Percentiles rank a stretch among this genome's conserved stretches.
Evolutionary conservation across 2,113 vertebrate species (phyloP).

Genomic region (Odocoileus virginianus): DNA sequence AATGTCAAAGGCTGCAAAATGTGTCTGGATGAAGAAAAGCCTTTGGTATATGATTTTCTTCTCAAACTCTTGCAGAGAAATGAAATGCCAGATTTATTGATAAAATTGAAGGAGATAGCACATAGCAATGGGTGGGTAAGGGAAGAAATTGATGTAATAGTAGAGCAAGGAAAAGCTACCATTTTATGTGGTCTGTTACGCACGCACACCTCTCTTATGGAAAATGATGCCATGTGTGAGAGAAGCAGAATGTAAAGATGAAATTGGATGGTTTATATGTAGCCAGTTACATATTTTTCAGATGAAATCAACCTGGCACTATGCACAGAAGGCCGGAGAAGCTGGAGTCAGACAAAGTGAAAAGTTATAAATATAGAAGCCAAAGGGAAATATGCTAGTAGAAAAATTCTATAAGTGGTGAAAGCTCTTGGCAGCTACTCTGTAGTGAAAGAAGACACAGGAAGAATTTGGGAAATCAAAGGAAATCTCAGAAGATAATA

Average conservation of each 20-base stretch:
- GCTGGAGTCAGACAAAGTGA: slow-evolving; percentile 4
- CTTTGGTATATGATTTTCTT: slow-evolving; percentile 48
- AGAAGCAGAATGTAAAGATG: slow-evolving; percentile 17
- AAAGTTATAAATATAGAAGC: slow-evolving; percentile 40
- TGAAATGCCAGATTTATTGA: slow-evolving; percentile 46
- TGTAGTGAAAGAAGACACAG: background rate
- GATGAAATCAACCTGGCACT: slow-evolving; percentile 34
- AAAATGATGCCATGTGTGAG: slow-evolving; percentile 3
- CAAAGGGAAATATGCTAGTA: slow-evolving; percentile 24
- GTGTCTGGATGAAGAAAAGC: slow-evolving; percentile 35
- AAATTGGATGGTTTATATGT: slow-evolving; percentile 18
- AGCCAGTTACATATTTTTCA: slow-evolving; percentile 13
- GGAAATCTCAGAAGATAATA: slow-evolving; percentile 27
- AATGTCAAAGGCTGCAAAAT: slow-evolving; percentile 51
- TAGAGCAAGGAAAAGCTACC: background rate
- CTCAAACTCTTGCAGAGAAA: slow-evolving; percentile 35
- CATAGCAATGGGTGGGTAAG: background rate
- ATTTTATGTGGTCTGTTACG: background rate
- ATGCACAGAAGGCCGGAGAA: slow-evolving; percentile 37
- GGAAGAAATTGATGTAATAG: slow-evolving; percentile 33
- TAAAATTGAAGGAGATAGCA: slow-evolving; percentile 38
- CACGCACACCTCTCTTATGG: background rate
- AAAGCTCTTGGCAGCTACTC: background rate
- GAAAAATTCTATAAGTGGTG: background rate
- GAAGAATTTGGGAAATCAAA: slow-evolving; percentile 16